These are phyloP conservation scores for Daphoenositta chrysoptera DNA, from an alignment of 2,113 vertebrate genomes.

Conservation along the genomic window DNA sequence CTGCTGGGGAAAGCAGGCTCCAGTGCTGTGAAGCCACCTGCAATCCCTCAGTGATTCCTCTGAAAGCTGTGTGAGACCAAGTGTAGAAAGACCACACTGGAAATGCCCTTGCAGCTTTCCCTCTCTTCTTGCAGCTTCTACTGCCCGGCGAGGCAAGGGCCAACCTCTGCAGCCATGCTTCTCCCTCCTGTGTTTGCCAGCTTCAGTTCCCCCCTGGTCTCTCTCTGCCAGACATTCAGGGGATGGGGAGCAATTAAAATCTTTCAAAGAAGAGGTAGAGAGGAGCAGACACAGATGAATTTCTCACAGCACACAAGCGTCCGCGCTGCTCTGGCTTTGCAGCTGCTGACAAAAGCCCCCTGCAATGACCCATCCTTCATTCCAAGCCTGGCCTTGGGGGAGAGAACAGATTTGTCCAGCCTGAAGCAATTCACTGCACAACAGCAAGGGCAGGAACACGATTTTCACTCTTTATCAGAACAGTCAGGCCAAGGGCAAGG, in stretches of 20 bases:
- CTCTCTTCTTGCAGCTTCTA: neutral
- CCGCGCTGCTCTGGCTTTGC: accelerated
- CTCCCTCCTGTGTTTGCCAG: neutral
- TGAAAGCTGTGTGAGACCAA: neutral
- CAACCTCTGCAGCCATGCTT: neutral
- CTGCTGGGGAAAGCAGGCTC: neutral
- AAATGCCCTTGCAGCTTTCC: neutral
- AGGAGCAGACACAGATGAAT: neutral
- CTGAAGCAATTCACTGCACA: neutral
- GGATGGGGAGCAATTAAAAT: neutral
- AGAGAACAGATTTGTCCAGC: neutral
- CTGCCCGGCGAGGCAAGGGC: accelerated
- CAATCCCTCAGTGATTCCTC: neutral
- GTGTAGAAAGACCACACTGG: accelerated
- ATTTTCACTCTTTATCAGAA: neutral
- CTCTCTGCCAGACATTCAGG: neutral
- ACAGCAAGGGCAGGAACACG: neutral
- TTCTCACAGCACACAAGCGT: accelerated
- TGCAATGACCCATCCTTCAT: neutral
- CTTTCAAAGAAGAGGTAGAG: neutral
- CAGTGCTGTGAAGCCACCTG: neutral
- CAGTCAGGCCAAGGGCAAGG: neutral
- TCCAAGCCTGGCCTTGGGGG: neutral
- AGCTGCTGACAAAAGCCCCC: neutral
- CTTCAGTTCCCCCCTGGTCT: neutral